Conservation (phyloP, 2,113 vertebrate genomes). For the Neodontobutis hainanensis region DNA sequence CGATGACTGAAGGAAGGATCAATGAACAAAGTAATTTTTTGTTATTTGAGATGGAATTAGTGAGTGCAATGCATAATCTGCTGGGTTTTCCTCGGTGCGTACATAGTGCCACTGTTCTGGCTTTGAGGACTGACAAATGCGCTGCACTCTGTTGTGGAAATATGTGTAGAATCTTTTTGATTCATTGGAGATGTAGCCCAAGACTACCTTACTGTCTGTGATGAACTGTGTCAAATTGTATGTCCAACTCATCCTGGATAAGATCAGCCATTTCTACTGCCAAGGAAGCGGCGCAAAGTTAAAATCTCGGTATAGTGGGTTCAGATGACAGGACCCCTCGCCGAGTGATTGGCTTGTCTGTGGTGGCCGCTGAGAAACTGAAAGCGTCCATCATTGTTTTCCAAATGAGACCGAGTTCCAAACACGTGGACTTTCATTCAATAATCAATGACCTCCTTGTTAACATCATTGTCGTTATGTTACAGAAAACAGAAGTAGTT, state of each 20-base stretch:
- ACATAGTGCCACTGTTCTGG: slow-evolving; percentile 16
- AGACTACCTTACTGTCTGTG: background rate
- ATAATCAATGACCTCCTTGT: no score
- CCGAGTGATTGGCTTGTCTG: no score
- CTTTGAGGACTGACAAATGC: background rate
- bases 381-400: background rate
- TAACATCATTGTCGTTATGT: no score
- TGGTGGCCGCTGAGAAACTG: background rate
- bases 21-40: background rate
- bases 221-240: background rate
- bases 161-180: background rate
- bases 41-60: background rate
- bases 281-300: background rate
- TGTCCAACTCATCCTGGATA: background rate
- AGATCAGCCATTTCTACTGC: slow-evolving; percentile 6
- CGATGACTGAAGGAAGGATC: background rate
- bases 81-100: background rate
- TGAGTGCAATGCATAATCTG: background rate
- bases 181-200: background rate
- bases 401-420: background rate
- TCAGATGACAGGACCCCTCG: slow-evolving; percentile 2
- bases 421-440: background rate
- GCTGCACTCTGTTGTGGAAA: slow-evolving; percentile 4
- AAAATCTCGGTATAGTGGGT: background rate
- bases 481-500: no score